Percentiles rank a stretch among this genome's conserved stretches.
These are phyloP conservation scores for Hypanus sabinus DNA, from an alignment of 2,113 vertebrate genomes.

Conservation along the genomic window DNA sequence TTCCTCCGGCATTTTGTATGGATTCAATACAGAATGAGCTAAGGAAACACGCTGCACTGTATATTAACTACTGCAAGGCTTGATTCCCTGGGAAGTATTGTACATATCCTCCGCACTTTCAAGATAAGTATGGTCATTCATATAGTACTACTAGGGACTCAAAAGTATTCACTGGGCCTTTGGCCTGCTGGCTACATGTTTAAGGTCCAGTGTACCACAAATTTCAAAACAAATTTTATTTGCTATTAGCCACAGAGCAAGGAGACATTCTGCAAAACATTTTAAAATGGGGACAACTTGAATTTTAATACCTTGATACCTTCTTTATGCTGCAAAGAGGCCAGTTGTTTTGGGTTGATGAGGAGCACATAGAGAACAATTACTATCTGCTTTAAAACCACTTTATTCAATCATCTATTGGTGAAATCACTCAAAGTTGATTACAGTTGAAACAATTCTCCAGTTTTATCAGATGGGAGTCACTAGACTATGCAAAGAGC, in stretches of 20 bases:
- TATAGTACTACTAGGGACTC: neutral
- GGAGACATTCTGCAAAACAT: conserved; percentile 14
- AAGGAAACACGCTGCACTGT: neutral
- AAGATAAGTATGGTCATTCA: neutral
- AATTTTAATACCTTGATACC: conserved; percentile 30
- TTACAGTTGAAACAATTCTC: neutral
- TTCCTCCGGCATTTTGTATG: neutral
- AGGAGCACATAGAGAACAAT: neutral
- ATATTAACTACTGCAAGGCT: neutral
- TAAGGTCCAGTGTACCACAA: neutral
- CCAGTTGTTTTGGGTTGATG: neutral
- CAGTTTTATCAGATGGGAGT: neutral
- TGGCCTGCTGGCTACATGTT: neutral
- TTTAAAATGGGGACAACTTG: neutral
- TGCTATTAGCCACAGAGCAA: neutral
- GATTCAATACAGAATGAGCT: neutral
- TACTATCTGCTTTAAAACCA: neutral
- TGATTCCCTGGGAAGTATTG: neutral
- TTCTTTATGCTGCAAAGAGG: conserved; percentile 17
- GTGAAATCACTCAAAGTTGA: neutral
- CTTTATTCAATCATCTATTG: neutral
- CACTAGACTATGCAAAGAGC: neutral
- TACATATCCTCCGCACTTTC: neutral
- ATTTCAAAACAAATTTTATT: neutral
- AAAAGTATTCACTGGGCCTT: neutral